Evolutionary conservation across 2,888 invertebrate genomes (phyloP).

Genomic region (Callinectes sapidus): DNA sequence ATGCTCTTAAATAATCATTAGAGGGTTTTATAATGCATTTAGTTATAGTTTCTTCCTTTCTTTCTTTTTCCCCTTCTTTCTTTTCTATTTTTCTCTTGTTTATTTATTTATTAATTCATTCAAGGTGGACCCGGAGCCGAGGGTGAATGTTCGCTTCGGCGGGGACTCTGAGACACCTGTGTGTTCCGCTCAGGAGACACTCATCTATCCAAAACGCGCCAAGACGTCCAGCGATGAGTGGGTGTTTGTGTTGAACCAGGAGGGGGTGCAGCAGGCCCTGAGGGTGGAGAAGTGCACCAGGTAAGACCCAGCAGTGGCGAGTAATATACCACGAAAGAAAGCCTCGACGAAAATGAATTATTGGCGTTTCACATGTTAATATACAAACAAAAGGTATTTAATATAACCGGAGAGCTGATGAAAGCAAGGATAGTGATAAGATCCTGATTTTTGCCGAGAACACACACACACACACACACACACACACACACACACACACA

Average conservation of each 20-base stretch:
- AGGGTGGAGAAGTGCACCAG: conserved; percentile 85
- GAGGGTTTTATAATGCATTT: neutral
- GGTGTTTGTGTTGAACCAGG: conserved; percentile 83
- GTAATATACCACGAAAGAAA: neutral
- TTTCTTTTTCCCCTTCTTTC: no score
- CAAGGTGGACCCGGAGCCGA: neutral
- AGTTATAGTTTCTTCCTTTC: neutral
- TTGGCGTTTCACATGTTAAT: no score
- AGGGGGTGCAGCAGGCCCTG: conserved; percentile 83
- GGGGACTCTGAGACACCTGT: conserved; percentile 49
- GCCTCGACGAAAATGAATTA: neutral
- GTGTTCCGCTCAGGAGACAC: conserved; percentile 52
- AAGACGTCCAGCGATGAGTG: conserved; percentile 79
- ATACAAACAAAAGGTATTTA: no score
- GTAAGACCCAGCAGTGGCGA: conserved; percentile 73
- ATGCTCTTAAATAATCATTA: no score
- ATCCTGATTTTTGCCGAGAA: no score
- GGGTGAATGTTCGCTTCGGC: neutral
- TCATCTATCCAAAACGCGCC: conserved; percentile 72
- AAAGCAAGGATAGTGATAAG: no score
- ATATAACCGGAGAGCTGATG: no score
- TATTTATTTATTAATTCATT: neutral
- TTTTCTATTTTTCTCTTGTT: neutral
- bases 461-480: no score
- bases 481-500: no score